Evolutionary conservation across 2,888 invertebrate genomes (phyloP).

Genomic region (Sarcophaga carnaria): DNA sequence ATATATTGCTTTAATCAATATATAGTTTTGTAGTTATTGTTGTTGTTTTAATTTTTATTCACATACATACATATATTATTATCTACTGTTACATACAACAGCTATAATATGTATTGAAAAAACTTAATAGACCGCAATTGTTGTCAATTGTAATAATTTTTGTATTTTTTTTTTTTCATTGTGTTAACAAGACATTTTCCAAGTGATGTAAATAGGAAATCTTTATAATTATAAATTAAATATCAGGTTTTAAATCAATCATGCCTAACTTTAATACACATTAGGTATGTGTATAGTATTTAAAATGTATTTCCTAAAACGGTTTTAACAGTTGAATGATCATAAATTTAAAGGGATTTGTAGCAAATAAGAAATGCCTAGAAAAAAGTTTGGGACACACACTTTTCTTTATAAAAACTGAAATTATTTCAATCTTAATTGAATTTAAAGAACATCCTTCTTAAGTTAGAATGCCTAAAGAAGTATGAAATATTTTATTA

Average conservation of each 20-base stretch:
- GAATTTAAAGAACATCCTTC: no score
- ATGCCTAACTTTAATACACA: slow-evolving; percentile 35
- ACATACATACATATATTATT: background rate
- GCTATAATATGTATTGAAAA: background rate
- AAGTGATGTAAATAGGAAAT: slow-evolving; percentile 32
- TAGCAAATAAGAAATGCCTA: no score
- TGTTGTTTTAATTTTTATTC: background rate
- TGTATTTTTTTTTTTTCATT: slow-evolving; percentile 1
- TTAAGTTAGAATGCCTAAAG: no score
- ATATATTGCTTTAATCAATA: slow-evolving; percentile 50
- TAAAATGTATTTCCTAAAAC: slow-evolving; percentile 17
- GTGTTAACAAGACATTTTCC: background rate
- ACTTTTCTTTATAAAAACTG: no score
- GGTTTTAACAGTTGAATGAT: slow-evolving; percentile 41
- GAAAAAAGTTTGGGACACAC: no score
- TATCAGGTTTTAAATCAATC: slow-evolving; percentile 41
- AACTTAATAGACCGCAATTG: slow-evolving; percentile 47
- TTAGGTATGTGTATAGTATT: background rate
- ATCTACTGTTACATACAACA: slow-evolving; percentile 3
- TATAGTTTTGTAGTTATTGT: slow-evolving; percentile 3
- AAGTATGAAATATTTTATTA: no score
- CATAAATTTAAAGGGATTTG: background rate
- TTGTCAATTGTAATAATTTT: slow-evolving; percentile 41
- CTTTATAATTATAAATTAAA: background rate
- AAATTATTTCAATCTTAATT: no score